Conservation (phyloP, 1,140 invertebrate species). For the Drosophila leontia region DNA sequence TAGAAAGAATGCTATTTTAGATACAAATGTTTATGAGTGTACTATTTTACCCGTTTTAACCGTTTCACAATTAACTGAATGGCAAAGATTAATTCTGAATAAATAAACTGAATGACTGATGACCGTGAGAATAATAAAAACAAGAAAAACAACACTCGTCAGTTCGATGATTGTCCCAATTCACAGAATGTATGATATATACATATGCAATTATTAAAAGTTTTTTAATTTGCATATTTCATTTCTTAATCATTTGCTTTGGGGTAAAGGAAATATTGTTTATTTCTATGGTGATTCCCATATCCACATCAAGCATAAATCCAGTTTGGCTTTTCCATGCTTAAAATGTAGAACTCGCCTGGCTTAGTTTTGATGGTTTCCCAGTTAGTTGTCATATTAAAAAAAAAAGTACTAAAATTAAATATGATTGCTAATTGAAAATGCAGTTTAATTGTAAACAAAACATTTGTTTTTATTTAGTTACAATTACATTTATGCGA, state of each 20-base stretch:
- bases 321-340: no score
- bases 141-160: background rate
- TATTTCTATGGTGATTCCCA: background rate
- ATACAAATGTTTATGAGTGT: no score
- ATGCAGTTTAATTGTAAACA: background rate
- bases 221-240: slow-evolving; percentile 1
- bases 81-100: slow-evolving; percentile 12
- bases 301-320: no score
- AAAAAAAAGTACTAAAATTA: background rate
- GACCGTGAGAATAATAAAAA: slow-evolving; percentile 19
- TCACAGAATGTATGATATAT: slow-evolving; percentile 23
- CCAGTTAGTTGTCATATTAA: no score
- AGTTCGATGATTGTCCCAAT: slow-evolving; percentile 18
- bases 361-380: no score
- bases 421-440: background rate
- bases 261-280: background rate
- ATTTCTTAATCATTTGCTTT: slow-evolving; percentile 1
- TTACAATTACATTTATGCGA: slow-evolving; percentile 1
- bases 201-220: slow-evolving; percentile 19
- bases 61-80: slow-evolving; percentile 1
- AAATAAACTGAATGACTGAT: slow-evolving; percentile 11
- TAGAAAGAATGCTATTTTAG: no score
- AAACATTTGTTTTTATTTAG: no score
- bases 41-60: no score
- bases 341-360: no score